Percentiles rank a stretch among this genome's conserved stretches.
These are phyloP conservation scores for Steinernema carpocapsae DNA, from an alignment of 2,888 invertebrate genomes.

Conservation along the genomic window DNA sequence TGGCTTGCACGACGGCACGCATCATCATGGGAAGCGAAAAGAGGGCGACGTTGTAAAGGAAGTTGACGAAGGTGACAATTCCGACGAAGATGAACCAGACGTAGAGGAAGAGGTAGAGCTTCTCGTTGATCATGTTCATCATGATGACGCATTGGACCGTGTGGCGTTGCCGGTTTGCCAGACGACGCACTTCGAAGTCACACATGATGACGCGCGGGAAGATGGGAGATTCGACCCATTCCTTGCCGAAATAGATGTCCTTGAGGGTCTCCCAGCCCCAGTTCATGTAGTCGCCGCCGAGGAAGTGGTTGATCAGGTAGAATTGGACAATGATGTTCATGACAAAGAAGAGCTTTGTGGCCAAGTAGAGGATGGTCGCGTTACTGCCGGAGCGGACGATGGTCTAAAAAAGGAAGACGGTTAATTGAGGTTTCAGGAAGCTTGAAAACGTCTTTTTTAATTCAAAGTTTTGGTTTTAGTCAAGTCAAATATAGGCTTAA, in stretches of 20 bases:
- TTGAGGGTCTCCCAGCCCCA: slow-evolving; percentile 56
- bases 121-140: slow-evolving; percentile 32
- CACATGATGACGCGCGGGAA: slow-evolving; percentile 71
- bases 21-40: slow-evolving; percentile 51
- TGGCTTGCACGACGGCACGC: slow-evolving; percentile 46
- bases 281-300: slow-evolving; percentile 63
- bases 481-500: not conserved
- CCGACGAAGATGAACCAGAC: slow-evolving; percentile 56
- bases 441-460: slow-evolving; percentile 16
- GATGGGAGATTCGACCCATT: slow-evolving; percentile 70
- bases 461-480: not conserved
- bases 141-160: slow-evolving; percentile 57
- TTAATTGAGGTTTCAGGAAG: too few species aligned
- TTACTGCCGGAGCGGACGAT: slow-evolving; percentile 54
- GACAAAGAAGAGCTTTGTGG: slow-evolving; percentile 70
- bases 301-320: slow-evolving; percentile 69
- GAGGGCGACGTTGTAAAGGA: slow-evolving; percentile 55
- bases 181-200: slow-evolving; percentile 57
- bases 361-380: slow-evolving; percentile 69
- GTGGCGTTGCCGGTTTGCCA: slow-evolving; percentile 56
- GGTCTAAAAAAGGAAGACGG: not conserved
- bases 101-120: slow-evolving; percentile 57
- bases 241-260: slow-evolving; percentile 51
- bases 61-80: slow-evolving; percentile 55
- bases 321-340: slow-evolving; percentile 70